A percentile compares a stretch with the other conserved stretches of the same genome.
Conservation (phyloP, 37 sponge, comb jelly and placozoan genomes). For the Corticium candelabrum region DNA sequence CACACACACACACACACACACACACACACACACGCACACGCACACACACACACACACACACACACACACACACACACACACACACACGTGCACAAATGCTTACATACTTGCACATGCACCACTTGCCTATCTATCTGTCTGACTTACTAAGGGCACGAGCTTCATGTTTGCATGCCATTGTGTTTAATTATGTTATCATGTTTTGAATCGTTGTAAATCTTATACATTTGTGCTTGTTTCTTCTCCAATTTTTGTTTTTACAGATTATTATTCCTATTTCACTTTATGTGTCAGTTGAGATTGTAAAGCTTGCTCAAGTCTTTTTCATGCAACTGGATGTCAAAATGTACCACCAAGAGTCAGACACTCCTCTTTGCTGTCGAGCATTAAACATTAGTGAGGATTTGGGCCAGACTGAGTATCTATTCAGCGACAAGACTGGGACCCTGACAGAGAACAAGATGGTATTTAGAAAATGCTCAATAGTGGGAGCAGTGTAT, state of each 20-base stretch:
- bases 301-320: constrained; percentile 57
- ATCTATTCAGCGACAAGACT: constrained; percentile 56
- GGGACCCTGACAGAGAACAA: constrained; percentile 38
- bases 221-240: no score
- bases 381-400: constrained; percentile 70
- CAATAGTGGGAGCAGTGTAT: constrained; percentile 29
- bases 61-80: no score
- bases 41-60: no score
- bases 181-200: no score
- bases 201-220: no score
- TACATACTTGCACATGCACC: no score
- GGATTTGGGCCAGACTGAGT: constrained; percentile 79
- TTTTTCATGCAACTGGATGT: constrained; percentile 68
- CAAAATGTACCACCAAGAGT: constrained; percentile 52
- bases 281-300: constrained; percentile 75
- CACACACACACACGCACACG: no score
- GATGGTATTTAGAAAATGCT: constrained; percentile 38
- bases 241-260: not conserved
- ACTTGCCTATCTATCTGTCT: no score
- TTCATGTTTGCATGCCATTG: no score
- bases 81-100: no score
- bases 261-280: constrained; percentile 74
- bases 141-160: no score
- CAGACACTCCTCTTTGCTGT: constrained; percentile 41
- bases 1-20: no score